phyloP scores from a whole-genome alignment of 1,140 invertebrate species.

The Euwallacea fornicatus region DNA sequence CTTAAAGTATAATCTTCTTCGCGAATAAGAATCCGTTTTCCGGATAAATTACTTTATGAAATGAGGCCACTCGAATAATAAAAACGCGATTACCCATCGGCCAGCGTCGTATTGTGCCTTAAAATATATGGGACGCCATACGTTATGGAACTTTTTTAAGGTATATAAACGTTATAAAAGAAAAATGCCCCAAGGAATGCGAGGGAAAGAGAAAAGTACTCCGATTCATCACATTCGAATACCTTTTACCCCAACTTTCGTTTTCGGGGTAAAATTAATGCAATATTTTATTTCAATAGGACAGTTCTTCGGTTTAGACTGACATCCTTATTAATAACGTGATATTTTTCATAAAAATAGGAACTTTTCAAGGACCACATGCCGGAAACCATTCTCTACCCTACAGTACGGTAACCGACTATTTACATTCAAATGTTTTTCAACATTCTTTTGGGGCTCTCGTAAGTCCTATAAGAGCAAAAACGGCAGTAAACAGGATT shows the following conservation, averaged over 20 bases:
- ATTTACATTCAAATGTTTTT: constrained; percentile 5
- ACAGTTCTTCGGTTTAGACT: constrained; percentile 24
- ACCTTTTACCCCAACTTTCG: constrained; percentile 18
- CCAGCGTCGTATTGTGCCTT: too few relatives aligned
- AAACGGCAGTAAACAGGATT: constrained; percentile 22
- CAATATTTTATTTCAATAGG: constrained; percentile 26
- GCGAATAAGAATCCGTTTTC: too few relatives aligned
- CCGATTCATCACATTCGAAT: constrained; percentile 28
- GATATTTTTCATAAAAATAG: constrained; percentile 14
- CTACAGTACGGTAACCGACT: constrained; percentile 5
- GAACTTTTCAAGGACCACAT: not conserved
- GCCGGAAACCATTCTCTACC: not conserved
- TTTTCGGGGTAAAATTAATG: constrained; percentile 21
- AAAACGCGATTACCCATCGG: too few relatives aligned
- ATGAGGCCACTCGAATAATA: too few relatives aligned
- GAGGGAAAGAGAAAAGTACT: constrained; percentile 10
- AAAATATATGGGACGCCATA: not conserved
- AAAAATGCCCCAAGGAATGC: constrained; percentile 1
- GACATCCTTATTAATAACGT: constrained; percentile 22
- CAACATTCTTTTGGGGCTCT: constrained; percentile 13
- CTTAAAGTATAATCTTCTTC: too few relatives aligned
- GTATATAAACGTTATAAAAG: not conserved
- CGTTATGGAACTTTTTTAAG: not conserved
- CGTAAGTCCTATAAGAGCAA: constrained; percentile 14
- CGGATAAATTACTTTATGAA: too few relatives aligned